Base-by-base conservation (phyloP, 2,888 invertebrate genomes). In the Rhagonycha fulva region DNA sequence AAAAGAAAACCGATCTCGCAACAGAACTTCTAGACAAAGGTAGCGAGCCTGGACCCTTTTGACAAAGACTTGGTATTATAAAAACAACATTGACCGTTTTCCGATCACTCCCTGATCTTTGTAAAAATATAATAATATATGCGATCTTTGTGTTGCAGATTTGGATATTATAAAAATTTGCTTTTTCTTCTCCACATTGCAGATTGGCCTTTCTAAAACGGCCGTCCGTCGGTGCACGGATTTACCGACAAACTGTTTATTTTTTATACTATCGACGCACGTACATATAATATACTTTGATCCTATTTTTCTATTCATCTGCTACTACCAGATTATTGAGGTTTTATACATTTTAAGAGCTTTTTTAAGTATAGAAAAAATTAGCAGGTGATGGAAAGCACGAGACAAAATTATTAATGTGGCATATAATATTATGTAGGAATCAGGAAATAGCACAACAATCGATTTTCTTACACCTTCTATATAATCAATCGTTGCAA, bases 91-190 rank as follows among this genome's bases (percentile, higher is more conserved):
- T 80, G 82, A 78, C 80, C 85, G 85, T 85, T 85, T 83, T 83
- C 81, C 84, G 83, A 85, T 85, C 85, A 84, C 85, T 84, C 84
- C 84, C 84, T 82, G 81, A 81, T 83, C 82, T 82, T 84, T 83
- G 80, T 82, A 83, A 85, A 85, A 84, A 85, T 84, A 84, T 66
- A 66, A 66, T 66, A 84, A 84, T 84, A 86, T 85, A 84, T 82
- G 81, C 84, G 81, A 83, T 83, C 84, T 84, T 83, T 83, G 81
- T 82, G 77, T 76, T 71, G 71, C 78, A 78, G 79, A 76, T 78
- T 78, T 74, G 63, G 63, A 66, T 77, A 76, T 68, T 75, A 74
- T 75, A 71, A 74, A 47, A 69, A 76, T 74, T 76, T 73, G 32
- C 24, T 62, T 63, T 71, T 76, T 74, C 72, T 74, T 62, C 23